These are phyloP conservation scores for Lydus trimaculatus DNA, from an alignment of 2,888 invertebrate genomes.

Conservation along the genomic window DNA sequence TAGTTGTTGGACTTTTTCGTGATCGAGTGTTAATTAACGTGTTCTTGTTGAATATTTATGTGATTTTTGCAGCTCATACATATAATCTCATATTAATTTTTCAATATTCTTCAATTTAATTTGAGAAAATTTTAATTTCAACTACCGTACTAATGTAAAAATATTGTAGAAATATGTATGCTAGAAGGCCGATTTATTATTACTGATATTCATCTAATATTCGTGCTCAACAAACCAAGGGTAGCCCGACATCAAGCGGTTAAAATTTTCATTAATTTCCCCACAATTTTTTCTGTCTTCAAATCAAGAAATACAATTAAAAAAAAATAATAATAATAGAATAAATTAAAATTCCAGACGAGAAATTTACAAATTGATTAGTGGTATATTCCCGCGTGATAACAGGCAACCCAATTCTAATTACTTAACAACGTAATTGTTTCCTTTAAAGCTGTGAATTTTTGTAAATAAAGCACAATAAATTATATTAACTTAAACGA, in stretches of 20 bases:
- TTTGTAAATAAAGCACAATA: slow-evolving; percentile 60
- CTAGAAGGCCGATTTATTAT: background rate
- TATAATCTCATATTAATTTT: background rate
- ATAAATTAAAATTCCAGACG: background rate
- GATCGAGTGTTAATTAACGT: slow-evolving; percentile 34
- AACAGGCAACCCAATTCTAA: slow-evolving; percentile 11
- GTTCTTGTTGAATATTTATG: slow-evolving; percentile 25
- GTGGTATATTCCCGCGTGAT: background rate
- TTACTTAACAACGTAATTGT: slow-evolving; percentile 36
- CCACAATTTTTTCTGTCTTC: too few relatives aligned
- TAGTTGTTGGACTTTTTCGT: slow-evolving; percentile 41
- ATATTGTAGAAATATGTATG: slow-evolving; percentile 3
- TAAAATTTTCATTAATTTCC: background rate
- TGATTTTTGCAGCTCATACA: slow-evolving; percentile 18
- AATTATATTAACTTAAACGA: slow-evolving; percentile 48
- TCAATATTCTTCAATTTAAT: background rate
- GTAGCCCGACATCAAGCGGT: background rate
- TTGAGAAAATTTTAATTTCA: background rate
- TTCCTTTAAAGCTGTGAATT: slow-evolving; percentile 59
- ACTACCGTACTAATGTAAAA: background rate
- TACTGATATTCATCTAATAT: background rate
- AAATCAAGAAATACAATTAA: too few relatives aligned
- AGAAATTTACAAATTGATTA: slow-evolving; percentile 20
- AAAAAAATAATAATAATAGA: too few relatives aligned
- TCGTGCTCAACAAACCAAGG: slow-evolving; percentile 4